Conservation (phyloP, 2,888 invertebrate genomes). For the Dexiosoma caninum region DNA sequence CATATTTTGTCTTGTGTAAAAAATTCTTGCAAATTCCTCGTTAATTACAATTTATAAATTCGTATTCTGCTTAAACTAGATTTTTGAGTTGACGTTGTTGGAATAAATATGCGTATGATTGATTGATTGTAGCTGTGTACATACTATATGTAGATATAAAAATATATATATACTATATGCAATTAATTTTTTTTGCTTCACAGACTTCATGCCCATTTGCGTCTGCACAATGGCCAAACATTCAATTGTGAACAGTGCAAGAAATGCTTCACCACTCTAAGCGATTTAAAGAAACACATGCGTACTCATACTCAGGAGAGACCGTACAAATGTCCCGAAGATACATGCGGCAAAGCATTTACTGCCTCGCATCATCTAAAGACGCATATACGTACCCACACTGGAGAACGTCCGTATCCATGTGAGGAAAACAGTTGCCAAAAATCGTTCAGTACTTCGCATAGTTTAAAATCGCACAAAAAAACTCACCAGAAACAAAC, state of each 20-base stretch:
- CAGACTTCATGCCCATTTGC: constrained; percentile 90
- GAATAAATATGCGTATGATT: too few relatives aligned
- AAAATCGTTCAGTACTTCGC: constrained; percentile 89
- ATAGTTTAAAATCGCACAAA: constrained; percentile 88
- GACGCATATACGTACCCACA: constrained; percentile 87
- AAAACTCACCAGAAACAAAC: constrained; percentile 83
- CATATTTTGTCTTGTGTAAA: too few relatives aligned
- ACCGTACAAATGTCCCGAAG: constrained; percentile 90
- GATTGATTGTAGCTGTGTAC: too few relatives aligned
- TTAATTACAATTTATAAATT: too few relatives aligned
- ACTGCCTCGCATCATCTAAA: constrained; percentile 96
- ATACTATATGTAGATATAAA: neutral
- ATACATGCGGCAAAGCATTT: constrained; percentile 94
- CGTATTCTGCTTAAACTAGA: too few relatives aligned
- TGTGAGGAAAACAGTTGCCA: constrained; percentile 85
- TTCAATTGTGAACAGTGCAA: constrained; percentile 94
- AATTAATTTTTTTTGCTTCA: neutral
- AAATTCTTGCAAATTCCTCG: too few relatives aligned
- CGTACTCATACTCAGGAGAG: constrained; percentile 95
- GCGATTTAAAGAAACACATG: constrained; percentile 95
- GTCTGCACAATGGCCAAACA: constrained; percentile 95
- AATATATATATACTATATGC: neutral
- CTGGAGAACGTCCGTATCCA: constrained; percentile 88
- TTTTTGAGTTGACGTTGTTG: too few relatives aligned
- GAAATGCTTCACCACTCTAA: constrained; percentile 95